Percentiles rank a stretch among this genome's conserved stretches.
Conservation (phyloP, 2,797 vertebrate genomes). For the Acestrorhynchus altus region DNA sequence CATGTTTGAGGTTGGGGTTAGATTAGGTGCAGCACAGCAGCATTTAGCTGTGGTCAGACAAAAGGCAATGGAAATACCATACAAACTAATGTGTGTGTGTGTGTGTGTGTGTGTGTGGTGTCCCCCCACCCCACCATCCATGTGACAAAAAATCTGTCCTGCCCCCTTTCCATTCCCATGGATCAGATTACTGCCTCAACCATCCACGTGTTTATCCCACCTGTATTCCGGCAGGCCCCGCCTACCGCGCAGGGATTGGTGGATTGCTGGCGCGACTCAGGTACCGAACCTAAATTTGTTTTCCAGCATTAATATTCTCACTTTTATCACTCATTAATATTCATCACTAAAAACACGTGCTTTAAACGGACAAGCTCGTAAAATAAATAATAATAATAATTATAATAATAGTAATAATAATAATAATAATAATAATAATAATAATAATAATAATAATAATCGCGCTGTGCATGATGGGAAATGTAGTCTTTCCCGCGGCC, state of each 20-base stretch:
- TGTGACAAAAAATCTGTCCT: slow-evolving; percentile 72
- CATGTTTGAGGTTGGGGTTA: neutral
- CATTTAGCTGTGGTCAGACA: neutral
- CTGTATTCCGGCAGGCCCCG: neutral
- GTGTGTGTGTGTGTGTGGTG: slow-evolving; percentile 30
- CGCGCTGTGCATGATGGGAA: neutral
- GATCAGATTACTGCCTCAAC: slow-evolving; percentile 74
- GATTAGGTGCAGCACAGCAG: neutral
- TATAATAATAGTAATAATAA: too few relatives aligned
- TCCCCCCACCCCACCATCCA: slow-evolving; percentile 59
- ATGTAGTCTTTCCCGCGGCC: neutral
- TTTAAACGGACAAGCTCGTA: too few relatives aligned
- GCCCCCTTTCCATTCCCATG: slow-evolving; percentile 67
- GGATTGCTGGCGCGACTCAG: neutral
- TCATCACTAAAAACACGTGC: too few relatives aligned
- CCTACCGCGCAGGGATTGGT: neutral
- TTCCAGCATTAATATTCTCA: neutral
- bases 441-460: neutral
- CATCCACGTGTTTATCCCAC: neutral
- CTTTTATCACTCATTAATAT: too few relatives aligned
- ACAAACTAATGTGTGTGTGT: slow-evolving; percentile 6
- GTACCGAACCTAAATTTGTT: neutral
- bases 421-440: too few relatives aligned
- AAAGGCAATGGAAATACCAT: too few relatives aligned
- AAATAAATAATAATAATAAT: neutral